These are phyloP conservation scores for Novumbra hubbsi DNA, from an alignment of 2,797 vertebrate species.

Conservation along the genomic window DNA sequence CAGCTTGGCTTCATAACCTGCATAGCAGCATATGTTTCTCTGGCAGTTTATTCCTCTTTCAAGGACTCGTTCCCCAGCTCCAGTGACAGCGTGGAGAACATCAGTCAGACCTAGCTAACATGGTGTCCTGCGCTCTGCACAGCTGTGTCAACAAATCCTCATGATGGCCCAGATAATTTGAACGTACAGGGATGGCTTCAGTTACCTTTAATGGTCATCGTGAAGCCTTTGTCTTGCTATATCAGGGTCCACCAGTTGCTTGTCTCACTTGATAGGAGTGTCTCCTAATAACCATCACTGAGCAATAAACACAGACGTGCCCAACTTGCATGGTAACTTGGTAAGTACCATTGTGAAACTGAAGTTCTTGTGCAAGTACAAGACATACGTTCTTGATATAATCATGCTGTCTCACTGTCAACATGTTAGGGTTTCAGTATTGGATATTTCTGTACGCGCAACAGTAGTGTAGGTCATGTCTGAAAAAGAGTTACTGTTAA, in stretches of 20 bases:
- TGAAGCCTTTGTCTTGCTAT: constrained; percentile 3
- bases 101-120: neutral
- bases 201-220: constrained; percentile 9
- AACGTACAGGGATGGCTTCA: constrained; percentile 8
- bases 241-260: neutral
- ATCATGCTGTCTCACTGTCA: constrained; percentile 1
- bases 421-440: neutral
- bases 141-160: constrained; percentile 31
- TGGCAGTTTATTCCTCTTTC: constrained; percentile 1
- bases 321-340: neutral
- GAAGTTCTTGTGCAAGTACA: neutral
- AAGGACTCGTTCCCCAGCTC: neutral
- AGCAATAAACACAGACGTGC: neutral
- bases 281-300: neutral
- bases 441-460: neutral
- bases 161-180: constrained; percentile 4
- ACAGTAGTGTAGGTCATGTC: neutral
- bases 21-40: neutral
- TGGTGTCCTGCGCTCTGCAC: constrained; percentile 14
- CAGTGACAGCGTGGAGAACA: constrained; percentile 4
- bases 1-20: neutral
- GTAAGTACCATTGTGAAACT: neutral
- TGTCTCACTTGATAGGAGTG: neutral
- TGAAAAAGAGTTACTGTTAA: neutral
- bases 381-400: neutral